These are phyloP conservation scores for Halictus ligatus DNA, from an alignment of 2,888 invertebrate genomes.

Conservation along the genomic window DNA sequence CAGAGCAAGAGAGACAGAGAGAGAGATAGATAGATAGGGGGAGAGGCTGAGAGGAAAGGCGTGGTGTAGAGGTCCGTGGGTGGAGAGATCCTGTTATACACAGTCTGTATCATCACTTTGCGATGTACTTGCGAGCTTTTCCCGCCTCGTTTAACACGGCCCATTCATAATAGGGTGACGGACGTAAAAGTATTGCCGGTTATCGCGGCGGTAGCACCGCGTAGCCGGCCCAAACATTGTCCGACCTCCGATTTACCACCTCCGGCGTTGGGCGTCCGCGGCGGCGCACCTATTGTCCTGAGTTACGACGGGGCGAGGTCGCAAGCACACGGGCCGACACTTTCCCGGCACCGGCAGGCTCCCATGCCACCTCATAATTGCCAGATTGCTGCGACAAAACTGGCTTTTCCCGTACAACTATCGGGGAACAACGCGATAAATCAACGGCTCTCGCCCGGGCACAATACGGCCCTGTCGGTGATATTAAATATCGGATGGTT, in stretches of 20 bases:
- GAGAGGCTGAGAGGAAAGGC: neutral
- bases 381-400: slow-evolving; percentile 71
- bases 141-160: slow-evolving; percentile 77
- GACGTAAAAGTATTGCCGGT: slow-evolving; percentile 71
- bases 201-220: slow-evolving; percentile 64
- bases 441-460: slow-evolving; percentile 18
- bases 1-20: neutral
- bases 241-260: slow-evolving; percentile 66
- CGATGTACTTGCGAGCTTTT: slow-evolving; percentile 77
- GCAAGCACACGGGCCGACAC: slow-evolving; percentile 52
- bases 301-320: slow-evolving; percentile 53
- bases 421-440: slow-evolving; percentile 65
- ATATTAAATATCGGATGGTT: slow-evolving; percentile 44
- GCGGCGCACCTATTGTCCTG: slow-evolving; percentile 57
- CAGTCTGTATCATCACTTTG: slow-evolving; percentile 75
- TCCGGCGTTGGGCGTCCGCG: slow-evolving; percentile 15
- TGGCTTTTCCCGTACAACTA: slow-evolving; percentile 58
- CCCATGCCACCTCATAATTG: slow-evolving; percentile 65
- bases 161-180: slow-evolving; percentile 75
- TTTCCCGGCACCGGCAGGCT: slow-evolving; percentile 42
- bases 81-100: slow-evolving; percentile 67
- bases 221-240: slow-evolving; percentile 62
- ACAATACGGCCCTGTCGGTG: slow-evolving; percentile 27
- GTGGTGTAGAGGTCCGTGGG: slow-evolving; percentile 17
- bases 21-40: neutral